These are phyloP conservation scores for Eupeodes latifasciatus DNA, from an alignment of 2,888 invertebrate species.

Conservation along the genomic window DNA sequence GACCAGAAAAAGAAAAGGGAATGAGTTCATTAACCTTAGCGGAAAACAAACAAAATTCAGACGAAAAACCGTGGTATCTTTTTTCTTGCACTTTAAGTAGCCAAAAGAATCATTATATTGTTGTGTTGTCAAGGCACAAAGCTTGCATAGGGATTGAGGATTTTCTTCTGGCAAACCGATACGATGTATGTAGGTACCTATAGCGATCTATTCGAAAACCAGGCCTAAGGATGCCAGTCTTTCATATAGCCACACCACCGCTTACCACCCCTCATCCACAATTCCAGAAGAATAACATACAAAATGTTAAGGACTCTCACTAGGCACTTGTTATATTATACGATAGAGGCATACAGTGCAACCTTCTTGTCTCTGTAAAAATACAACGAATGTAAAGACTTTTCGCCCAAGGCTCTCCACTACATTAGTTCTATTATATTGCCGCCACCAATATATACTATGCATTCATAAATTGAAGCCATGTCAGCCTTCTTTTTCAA, in stretches of 20 bases:
- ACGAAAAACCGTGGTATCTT: background rate
- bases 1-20: conserved; percentile 14
- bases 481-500: conserved; percentile 41
- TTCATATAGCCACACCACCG: background rate
- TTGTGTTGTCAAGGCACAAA: conserved; percentile 29
- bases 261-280: background rate
- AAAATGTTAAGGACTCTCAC: conserved; percentile 36
- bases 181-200: background rate
- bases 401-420: conserved; percentile 34
- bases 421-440: conserved; percentile 41
- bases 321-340: conserved; percentile 33
- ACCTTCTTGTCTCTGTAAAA: background rate
- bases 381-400: background rate
- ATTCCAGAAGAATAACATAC: conserved; percentile 46
- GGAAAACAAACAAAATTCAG: conserved; percentile 16
- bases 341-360: conserved; percentile 21
- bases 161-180: conserved; percentile 54
- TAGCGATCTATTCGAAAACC: background rate
- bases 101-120: conserved; percentile 40
- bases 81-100: conserved; percentile 34
- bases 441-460: conserved; percentile 13
- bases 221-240: conserved; percentile 36
- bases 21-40: conserved; percentile 53
- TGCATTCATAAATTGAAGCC: conserved; percentile 52
- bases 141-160: background rate